Evolutionary conservation across 2,113 vertebrate species (phyloP).

Genomic region (Lepus timidus): DNA sequence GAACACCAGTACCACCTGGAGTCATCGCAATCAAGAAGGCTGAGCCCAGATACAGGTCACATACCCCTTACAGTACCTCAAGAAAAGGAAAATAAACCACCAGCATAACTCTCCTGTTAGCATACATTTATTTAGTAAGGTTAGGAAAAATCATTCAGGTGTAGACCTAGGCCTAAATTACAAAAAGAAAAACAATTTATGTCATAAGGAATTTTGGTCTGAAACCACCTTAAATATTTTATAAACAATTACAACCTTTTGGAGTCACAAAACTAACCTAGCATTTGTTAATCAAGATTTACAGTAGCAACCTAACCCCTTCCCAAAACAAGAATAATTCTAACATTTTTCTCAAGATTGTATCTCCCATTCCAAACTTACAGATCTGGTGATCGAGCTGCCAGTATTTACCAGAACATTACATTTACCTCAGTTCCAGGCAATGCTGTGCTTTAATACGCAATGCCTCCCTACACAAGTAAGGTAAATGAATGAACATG

Average conservation of each 20-base stretch:
- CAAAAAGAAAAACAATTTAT: conserved; percentile 45
- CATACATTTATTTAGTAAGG: not conserved
- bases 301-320: not conserved
- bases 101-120: not conserved
- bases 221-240: conserved; percentile 56
- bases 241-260: conserved; percentile 8
- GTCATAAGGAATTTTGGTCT: conserved; percentile 42
- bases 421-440: not conserved
- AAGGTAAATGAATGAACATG: conserved; percentile 42
- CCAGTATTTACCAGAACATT: not conserved
- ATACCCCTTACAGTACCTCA: not conserved
- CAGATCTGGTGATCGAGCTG: not conserved
- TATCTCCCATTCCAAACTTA: not conserved
- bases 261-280: conserved; percentile 49
- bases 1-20: not conserved
- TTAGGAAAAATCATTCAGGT: not conserved
- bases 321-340: not conserved
- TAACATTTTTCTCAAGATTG: conserved; percentile 18
- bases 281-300: conserved; percentile 54
- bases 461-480: conserved; percentile 27
- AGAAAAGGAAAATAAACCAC: conserved; percentile 31
- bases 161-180: conserved; percentile 45
- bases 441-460: not conserved
- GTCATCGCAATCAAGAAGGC: not conserved
- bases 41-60: not conserved